Evolutionary conservation across 2,888 invertebrate species (phyloP), one percentile per base, ranked within the genome.

Genomic region (Lobophora halterata): DNA sequence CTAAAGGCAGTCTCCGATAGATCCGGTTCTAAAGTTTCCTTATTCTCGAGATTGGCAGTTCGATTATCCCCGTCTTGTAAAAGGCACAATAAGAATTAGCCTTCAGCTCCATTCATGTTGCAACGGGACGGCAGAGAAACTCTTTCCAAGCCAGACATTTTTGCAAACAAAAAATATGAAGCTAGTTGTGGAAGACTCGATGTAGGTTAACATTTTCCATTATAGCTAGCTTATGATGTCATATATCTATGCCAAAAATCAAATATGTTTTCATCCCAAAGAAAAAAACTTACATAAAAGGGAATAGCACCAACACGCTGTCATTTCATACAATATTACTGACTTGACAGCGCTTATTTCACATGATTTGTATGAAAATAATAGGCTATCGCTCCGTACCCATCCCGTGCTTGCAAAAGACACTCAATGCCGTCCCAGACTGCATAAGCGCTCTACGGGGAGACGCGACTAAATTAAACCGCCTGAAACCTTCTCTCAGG

Each of bases 11-110:
- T 68, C 71, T 55, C 61, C 57, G 65, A 67, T 74, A 74, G 73
- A 72, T 71, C 54, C 56, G 49, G 47, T 55, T 58, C 52, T 57
- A 54, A 52, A 50, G 61, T 57, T 66, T 59, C 75, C 76, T 81
- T 82, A 78, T 79, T 71, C 73, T 59, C 65, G 52, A 73, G 85
- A 85, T 85, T 85, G 86, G 81, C 86, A 85, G 78, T 79, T 86
- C 83, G 82, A 85, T 86, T 85, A 85, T 82, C 77, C 75, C 57
- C 54, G 72, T 71, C 67, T 61, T 64, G 66, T 66, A 81, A 82
- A 85, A 82, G 71, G n/a, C 75, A 71, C 66, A 68, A 77, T 77
- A 83, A 83, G 79, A 85, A 81, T 80, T 80, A 72, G 79, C 71
- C 73, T 77, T n/a, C 64, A 37, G 25, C 16, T 18, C 18, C 25